A percentile compares a stretch with the other conserved stretches of the same genome.
These are phyloP conservation scores for Paracanthobrama guichenoti DNA, from an alignment of 2,113 vertebrate genomes.

Conservation along the genomic window DNA sequence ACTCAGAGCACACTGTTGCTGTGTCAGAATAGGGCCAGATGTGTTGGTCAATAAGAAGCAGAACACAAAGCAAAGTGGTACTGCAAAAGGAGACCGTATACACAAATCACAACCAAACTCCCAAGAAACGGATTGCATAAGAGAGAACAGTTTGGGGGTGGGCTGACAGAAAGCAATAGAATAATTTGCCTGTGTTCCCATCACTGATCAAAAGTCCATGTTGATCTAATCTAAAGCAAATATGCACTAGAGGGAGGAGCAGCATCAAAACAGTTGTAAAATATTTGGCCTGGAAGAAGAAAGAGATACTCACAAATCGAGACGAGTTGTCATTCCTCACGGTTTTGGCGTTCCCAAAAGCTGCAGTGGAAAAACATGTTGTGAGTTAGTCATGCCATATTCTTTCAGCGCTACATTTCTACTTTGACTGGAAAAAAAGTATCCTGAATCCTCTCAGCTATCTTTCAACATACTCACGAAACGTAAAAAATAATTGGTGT, in stretches of 20 bases:
- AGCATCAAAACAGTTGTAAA: slow-evolving; percentile 12
- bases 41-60: slow-evolving; percentile 2
- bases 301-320: slow-evolving; percentile 91
- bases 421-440: background rate
- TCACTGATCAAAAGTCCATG: slow-evolving; percentile 40
- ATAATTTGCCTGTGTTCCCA: background rate
- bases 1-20: slow-evolving; percentile 7
- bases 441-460: background rate
- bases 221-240: slow-evolving; percentile 49
- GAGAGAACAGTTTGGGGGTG: background rate
- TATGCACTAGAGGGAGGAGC: background rate
- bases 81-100: too few species aligned
- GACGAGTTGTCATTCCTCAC: slow-evolving; percentile 98
- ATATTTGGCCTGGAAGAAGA: background rate
- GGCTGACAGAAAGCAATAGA: background rate
- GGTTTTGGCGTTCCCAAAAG: slow-evolving; percentile 99
- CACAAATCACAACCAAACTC: background rate
- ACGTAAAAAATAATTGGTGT: background rate
- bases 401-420: background rate
- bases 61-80: slow-evolving; percentile 4
- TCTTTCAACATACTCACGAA: background rate
- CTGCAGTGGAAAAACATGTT: slow-evolving; percentile 66
- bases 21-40: slow-evolving; percentile 29
- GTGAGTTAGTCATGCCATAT: background rate
- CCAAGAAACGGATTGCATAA: background rate